Conservation (phyloP, 2,888 invertebrate genomes). For the Onchidella celtica region DNA sequence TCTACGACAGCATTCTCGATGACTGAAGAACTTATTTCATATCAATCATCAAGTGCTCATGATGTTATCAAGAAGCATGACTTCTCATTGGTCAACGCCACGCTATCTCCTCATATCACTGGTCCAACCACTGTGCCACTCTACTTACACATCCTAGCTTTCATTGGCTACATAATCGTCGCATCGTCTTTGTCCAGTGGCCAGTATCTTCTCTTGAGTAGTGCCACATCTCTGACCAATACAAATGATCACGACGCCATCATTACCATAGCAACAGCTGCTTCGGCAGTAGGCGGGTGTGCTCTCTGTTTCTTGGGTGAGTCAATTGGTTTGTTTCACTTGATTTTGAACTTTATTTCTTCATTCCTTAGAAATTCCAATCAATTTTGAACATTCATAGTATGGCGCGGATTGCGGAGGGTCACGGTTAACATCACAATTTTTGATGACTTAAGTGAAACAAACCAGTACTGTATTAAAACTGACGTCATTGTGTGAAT, state of each 20-base stretch:
- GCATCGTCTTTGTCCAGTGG: conserved; percentile 13
- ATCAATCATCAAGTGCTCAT: neutral
- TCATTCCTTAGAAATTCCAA: no score
- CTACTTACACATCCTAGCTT: neutral
- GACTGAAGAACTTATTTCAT: neutral
- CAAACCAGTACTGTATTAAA: no score
- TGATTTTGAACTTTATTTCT: no score
- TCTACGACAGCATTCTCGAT: no score
- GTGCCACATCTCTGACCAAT: neutral
- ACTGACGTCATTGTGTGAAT: no score
- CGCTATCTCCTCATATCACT: neutral
- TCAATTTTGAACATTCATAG: no score
- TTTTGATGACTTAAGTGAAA: no score
- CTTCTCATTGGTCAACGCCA: neutral
- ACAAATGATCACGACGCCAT: neutral
- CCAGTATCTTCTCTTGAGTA: conserved; percentile 4
- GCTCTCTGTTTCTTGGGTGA: conserved; percentile 25
- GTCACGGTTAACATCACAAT: no score
- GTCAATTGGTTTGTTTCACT: no score
- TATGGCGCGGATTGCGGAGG: no score
- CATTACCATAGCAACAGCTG: neutral
- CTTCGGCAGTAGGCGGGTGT: conserved; percentile 11
- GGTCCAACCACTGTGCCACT: neutral
- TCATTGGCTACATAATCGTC: conserved; percentile 22
- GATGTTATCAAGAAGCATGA: neutral